Conservation (phyloP, 2,888 invertebrate species). For the Scaptomyza caliginosa region DNA sequence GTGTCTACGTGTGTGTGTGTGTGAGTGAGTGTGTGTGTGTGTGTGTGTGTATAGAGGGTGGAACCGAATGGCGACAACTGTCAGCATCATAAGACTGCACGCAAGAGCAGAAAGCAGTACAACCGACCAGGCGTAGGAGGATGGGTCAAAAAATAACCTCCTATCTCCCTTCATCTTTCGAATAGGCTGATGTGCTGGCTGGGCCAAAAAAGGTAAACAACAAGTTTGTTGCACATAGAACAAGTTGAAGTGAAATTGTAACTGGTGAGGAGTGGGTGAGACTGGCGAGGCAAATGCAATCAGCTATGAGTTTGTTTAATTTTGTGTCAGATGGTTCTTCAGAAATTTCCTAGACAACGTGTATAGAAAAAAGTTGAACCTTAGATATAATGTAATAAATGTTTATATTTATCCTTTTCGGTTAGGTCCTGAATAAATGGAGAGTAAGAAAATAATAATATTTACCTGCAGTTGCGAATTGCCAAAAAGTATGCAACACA, state of each 20-base stretch:
- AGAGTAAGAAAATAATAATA: slow-evolving; percentile 18
- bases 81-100: slow-evolving; percentile 70
- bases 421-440: slow-evolving; percentile 21
- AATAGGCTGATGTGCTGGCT: slow-evolving; percentile 16
- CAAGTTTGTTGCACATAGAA: slow-evolving; percentile 49
- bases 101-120: slow-evolving; percentile 5
- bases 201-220: slow-evolving; percentile 60
- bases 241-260: slow-evolving; percentile 4
- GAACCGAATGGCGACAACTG: slow-evolving; percentile 61
- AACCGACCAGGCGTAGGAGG: background rate
- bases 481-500: slow-evolving; percentile 48
- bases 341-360: background rate
- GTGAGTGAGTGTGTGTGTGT: background rate
- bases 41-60: slow-evolving; percentile 19
- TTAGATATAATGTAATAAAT: slow-evolving; percentile 8
- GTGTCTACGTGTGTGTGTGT: no score
- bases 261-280: slow-evolving; percentile 6
- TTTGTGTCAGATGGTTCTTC: slow-evolving; percentile 14
- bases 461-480: slow-evolving; percentile 46
- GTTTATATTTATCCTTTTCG: background rate
- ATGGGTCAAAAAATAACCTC: background rate
- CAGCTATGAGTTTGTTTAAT: slow-evolving; percentile 43
- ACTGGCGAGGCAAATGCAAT: slow-evolving; percentile 59
- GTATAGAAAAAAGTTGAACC: slow-evolving; percentile 8
- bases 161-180: background rate